A percentile compares a stretch with the other conserved stretches of the same genome.
These are phyloP conservation scores for Ammodytes dubius DNA, from an alignment of 2,113 vertebrate species.

Conservation along the genomic window DNA sequence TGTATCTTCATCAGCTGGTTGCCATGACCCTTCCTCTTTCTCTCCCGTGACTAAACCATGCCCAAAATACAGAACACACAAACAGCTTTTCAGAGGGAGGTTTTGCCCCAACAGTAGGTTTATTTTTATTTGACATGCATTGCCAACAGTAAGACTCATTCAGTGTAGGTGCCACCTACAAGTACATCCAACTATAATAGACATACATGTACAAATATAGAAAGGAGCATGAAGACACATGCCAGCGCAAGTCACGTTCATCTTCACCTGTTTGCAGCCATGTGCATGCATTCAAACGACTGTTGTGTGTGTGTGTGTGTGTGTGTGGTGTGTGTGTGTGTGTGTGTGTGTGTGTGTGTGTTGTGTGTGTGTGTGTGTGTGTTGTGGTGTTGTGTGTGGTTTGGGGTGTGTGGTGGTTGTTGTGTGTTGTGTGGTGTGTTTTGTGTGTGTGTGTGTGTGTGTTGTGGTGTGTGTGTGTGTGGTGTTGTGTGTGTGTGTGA, in stretches of 20 bases:
- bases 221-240: not conserved
- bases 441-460: slow-evolving; percentile 1
- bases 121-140: not conserved
- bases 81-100: not conserved
- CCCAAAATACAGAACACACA: not conserved
- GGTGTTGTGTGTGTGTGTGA: slow-evolving; percentile 2
- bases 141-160: not conserved
- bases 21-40: not conserved
- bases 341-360: no score
- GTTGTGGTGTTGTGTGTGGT: no score
- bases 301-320: no score
- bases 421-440: not conserved
- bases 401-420: no score
- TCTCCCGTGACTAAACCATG: not conserved
- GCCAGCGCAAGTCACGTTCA: not conserved
- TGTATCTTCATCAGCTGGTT: not conserved
- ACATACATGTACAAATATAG: slow-evolving; percentile 27
- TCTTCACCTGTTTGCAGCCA: slow-evolving; percentile 47
- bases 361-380: no score
- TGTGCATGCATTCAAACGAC: not conserved
- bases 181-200: not conserved
- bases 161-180: not conserved
- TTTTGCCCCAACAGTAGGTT: not conserved
- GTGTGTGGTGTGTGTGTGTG: no score
- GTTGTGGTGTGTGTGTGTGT: slow-evolving; percentile 16